Base-by-base conservation (phyloP, 2,113 vertebrate species). In the Rhagologus leucostigma region DNA sequence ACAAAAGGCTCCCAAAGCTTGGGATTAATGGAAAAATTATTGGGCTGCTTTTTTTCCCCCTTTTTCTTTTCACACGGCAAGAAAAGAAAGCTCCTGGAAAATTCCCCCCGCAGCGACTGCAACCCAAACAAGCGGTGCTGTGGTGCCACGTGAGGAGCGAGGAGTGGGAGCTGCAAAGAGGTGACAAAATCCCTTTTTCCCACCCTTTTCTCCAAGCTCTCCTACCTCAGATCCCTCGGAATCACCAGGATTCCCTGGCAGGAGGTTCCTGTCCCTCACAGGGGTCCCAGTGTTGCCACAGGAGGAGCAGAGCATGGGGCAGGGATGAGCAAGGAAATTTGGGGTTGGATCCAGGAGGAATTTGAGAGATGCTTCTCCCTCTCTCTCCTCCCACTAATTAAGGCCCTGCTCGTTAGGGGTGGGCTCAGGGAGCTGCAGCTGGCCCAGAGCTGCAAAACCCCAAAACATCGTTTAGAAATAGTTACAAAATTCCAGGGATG, bases 1-100 rank as follows among this genome's bases (percentile, higher is more conserved):
- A 84, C 68, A 91, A 82, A 89, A 59, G 52, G 6, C 87, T 79
- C 69, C 42, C 74, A 62, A 63, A 57, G 73, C 71, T 75, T 30
- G 26, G 29, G 67, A 63, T 96, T 95, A 87, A 96, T 42, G 81
- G 94, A 30, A 86, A 93, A 90, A 41, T 86, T 52, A 50, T 6
- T n/a, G 75, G 49, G 74, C 39, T 87, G 75, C 26, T 1, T 60
- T 53, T 2, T 20, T 29, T 8, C 0, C 23, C 4, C 5, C 3
- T 41, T 15, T 53, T 60, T 21, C 14, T 20, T 24, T 69, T 7
- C 57, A 47, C 42, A 39, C 12, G 23, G 69, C 63, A 41, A 82
- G 22, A 80, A 87, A 93, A 73, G 21, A 75, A 69, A 46, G 3
- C 35, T 84, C 65, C 60, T 47, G 39, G 13, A 53, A 53, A 90